phyloP scores from a whole-genome alignment of 2,888 invertebrate genomes.

The Agriotes lineatus region DNA sequence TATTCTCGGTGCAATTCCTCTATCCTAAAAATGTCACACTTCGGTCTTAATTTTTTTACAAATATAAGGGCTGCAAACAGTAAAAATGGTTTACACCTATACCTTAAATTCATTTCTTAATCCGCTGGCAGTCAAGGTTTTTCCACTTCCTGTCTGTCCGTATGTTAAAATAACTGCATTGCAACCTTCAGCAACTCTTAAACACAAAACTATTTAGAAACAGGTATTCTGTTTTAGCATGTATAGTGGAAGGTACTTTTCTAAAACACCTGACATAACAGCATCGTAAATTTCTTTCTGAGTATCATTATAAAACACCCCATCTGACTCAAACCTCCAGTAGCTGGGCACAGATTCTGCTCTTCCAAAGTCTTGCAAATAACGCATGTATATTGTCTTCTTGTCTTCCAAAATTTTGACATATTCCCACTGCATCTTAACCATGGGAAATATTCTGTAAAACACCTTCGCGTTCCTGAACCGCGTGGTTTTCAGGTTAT shows the following conservation, averaged over 20 bases:
- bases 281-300: conserved; percentile 61
- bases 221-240: not conserved
- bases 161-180: conserved; percentile 61
- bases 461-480: conserved; percentile 55
- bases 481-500: not conserved
- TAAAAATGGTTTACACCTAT: conserved; percentile 15
- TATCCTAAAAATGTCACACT: conserved; percentile 65
- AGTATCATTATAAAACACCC: conserved; percentile 61
- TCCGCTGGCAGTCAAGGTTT: conserved; percentile 60
- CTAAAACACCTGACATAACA: conserved; percentile 57
- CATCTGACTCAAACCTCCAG: conserved; percentile 64
- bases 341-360: conserved; percentile 55
- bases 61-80: no score
- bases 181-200: conserved; percentile 59
- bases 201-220: not conserved
- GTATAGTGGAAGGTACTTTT: conserved; percentile 32
- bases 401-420: conserved; percentile 59
- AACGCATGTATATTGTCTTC: conserved; percentile 62
- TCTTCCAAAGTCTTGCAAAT: conserved; percentile 57
- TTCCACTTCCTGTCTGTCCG: conserved; percentile 66
- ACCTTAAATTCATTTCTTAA: conserved; percentile 55
- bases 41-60: no score
- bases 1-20: conserved; percentile 63
- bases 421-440: conserved; percentile 56
- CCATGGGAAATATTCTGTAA: conserved; percentile 57